Evolutionary conservation across 2,888 invertebrate species (phyloP), one percentile per base, ranked within the genome.

Genomic region (Ashinkailepas kermadecensis): DNA sequence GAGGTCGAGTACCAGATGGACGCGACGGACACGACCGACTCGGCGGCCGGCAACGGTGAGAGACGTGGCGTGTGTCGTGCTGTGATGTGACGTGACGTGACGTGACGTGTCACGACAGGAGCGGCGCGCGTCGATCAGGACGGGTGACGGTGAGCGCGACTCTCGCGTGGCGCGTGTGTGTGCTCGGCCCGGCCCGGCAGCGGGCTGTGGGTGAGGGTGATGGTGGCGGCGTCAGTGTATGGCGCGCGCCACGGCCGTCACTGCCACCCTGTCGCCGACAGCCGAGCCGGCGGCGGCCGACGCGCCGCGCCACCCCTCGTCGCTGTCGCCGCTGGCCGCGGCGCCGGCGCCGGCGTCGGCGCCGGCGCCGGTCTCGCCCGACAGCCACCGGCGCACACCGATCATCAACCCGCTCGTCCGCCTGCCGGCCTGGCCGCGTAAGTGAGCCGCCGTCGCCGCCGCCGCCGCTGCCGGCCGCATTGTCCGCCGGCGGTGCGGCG

Each of bases 381-480:
- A 70, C 78, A 58, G 23, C 25, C 70, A 70, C 70, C 39, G 80
- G 67, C 25, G 81, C 81, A 84, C 96, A 81, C 96, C 96, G 1
- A 96, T 96, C 84, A 96, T 96, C 84, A 96, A 96, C 88, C 96
- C 96, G 0, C 88, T 96, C 74, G 95, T 96, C 57, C 91, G 92
- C 84, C 89, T 95, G 81, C 96, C 96, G 11, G 93, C 93, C 85
- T 96, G 95, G 95, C 95, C 95, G 84, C 92, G 92, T 92, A 88
- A 89, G 91, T 87, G 67, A 18, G 62, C 80, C 58, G 56, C 70
- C 70, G 70, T 39, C 39, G 70, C 39, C 13, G 56, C 56, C 23
- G 21, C 13, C 65, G 54, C 7, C n/a, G 10, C 81, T 54, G 18
- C 23, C 56, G 57, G 58, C 8, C 56, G n/a, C 54, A 39, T 18